These are phyloP conservation scores for Trematomus bernacchii DNA, from an alignment of 2,797 vertebrate species.

Conservation along the genomic window DNA sequence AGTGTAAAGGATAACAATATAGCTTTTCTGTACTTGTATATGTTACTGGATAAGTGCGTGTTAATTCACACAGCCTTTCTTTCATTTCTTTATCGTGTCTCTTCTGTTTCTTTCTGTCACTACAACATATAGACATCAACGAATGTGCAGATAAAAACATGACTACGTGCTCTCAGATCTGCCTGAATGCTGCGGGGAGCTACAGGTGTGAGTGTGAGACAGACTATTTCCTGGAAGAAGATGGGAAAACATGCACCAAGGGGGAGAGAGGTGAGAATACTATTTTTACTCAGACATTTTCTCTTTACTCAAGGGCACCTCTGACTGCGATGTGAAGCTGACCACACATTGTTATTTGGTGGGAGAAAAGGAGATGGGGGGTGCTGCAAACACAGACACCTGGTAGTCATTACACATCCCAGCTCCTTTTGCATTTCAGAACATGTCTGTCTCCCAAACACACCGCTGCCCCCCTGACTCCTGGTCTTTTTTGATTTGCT, in stretches of 20 bases:
- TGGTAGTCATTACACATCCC: conserved; percentile 80
- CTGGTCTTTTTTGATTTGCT: conserved; percentile 67
- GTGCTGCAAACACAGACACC: conserved; percentile 69
- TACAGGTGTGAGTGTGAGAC: conserved; percentile 94
- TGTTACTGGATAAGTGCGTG: background rate
- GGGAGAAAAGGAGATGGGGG: conserved; percentile 17
- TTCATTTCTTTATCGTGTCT: background rate
- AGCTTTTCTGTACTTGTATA: background rate
- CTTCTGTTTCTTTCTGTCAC: conserved; percentile 29
- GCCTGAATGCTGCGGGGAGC: conserved; percentile 92
- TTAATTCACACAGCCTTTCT: background rate
- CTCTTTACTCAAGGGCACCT: conserved; percentile 48
- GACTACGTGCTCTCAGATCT: conserved; percentile 92
- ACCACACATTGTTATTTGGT: conserved; percentile 42
- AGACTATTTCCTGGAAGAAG: conserved; percentile 90
- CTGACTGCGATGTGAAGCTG: conserved; percentile 46
- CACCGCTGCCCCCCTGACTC: conserved; percentile 56
- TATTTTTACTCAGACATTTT: conserved; percentile 42
- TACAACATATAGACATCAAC: conserved; percentile 87
- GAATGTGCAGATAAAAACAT: conserved; percentile 90
- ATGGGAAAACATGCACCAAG: conserved; percentile 91
- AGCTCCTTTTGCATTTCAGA: conserved; percentile 72
- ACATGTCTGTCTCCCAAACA: conserved; percentile 62
- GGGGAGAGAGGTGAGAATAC: conserved; percentile 88
- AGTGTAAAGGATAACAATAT: background rate